Evolutionary conservation across 2,888 invertebrate genomes (phyloP).

Genomic region (Ceraclea dissimilis): DNA sequence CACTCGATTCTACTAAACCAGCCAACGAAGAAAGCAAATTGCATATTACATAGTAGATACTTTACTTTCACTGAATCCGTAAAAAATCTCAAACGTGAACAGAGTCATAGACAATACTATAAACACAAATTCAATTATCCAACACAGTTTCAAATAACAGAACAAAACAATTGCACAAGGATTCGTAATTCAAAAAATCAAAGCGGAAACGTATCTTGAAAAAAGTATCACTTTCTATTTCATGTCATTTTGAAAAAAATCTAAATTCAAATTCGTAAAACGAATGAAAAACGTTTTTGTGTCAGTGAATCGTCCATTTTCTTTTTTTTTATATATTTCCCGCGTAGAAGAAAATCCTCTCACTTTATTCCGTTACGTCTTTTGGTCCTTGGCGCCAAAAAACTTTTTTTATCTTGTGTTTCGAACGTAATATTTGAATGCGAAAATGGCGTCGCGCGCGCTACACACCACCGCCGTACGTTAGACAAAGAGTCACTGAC

Average conservation of each 20-base stretch:
- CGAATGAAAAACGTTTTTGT: too few relatives aligned
- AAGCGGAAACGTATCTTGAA: too few relatives aligned
- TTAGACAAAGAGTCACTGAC: conserved; percentile 25
- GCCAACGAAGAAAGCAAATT: not conserved
- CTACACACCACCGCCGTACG: conserved; percentile 15
- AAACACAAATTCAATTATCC: too few relatives aligned
- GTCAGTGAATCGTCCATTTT: too few relatives aligned
- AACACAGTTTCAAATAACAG: not conserved
- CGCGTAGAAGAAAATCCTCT: too few relatives aligned
- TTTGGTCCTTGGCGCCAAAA: not conserved
- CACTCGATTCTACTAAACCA: not conserved
- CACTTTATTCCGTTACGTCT: too few relatives aligned
- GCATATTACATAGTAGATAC: not conserved
- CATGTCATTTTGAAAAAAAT: too few relatives aligned
- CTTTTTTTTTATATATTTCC: too few relatives aligned
- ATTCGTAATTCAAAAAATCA: too few relatives aligned
- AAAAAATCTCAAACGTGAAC: not conserved
- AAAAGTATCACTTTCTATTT: too few relatives aligned
- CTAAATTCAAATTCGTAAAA: too few relatives aligned
- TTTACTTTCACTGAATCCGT: not conserved
- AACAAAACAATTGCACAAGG: not conserved
- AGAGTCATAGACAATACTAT: too few relatives aligned
- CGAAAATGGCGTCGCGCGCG: conserved; percentile 11
- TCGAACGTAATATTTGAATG: conserved; percentile 3
- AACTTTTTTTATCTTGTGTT: not conserved